These are phyloP conservation scores for Caradrina clavipalpis DNA, from an alignment of 2,888 invertebrate genomes.

Conservation along the genomic window DNA sequence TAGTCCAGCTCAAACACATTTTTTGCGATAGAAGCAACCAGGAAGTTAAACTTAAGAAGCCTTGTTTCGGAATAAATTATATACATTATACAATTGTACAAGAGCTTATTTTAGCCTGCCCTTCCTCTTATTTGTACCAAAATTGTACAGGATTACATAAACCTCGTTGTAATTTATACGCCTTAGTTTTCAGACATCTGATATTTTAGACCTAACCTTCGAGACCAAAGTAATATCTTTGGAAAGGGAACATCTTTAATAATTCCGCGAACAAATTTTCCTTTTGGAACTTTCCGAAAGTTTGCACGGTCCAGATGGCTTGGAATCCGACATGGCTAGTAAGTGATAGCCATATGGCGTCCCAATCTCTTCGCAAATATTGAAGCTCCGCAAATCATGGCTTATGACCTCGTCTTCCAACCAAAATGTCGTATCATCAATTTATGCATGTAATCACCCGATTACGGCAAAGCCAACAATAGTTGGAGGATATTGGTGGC, in stretches of 20 bases:
- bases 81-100: not conserved
- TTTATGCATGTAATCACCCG: not conserved
- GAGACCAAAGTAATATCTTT: constrained; percentile 27
- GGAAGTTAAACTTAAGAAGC: no score
- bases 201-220: not conserved
- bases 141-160: constrained; percentile 6
- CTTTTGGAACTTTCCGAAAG: constrained; percentile 65
- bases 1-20: no score
- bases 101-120: not conserved
- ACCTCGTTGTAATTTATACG: not conserved
- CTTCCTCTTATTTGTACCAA: not conserved
- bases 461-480: no score
- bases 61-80: not conserved
- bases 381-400: constrained; percentile 42
- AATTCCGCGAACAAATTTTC: constrained; percentile 63
- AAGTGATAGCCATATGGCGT: constrained; percentile 70
- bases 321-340: constrained; percentile 64
- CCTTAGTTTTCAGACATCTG: not conserved
- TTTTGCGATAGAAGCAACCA: no score
- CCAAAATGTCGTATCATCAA: constrained; percentile 4
- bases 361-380: constrained; percentile 54
- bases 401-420: not conserved
- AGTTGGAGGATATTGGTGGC: no score
- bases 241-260: constrained; percentile 52
- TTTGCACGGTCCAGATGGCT: constrained; percentile 70